Evolutionary conservation across 2,797 vertebrate genomes (phyloP).

Genomic region (Poecilia gillii): DNA sequence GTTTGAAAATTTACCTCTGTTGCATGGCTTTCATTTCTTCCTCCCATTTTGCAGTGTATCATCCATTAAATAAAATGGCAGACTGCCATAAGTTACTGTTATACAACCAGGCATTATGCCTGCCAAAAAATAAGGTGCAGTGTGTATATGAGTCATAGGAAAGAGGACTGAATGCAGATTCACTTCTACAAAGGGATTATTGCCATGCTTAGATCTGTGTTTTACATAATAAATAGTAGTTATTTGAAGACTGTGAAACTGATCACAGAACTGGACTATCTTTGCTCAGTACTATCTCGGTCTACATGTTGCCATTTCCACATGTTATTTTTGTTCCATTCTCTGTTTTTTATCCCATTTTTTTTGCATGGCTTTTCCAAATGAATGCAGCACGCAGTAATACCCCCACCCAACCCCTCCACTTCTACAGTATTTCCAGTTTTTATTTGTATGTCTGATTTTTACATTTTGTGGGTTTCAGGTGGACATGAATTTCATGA

Average conservation of each 20-base stretch:
- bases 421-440: not conserved
- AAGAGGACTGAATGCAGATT: conserved; percentile 26
- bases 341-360: conserved; percentile 24
- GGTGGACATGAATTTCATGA: conserved; percentile 99
- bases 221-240: conserved; percentile 18
- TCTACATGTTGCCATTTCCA: conserved; percentile 26
- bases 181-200: conserved; percentile 21
- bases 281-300: conserved; percentile 68
- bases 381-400: not conserved
- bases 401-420: not conserved
- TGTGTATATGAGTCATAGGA: conserved; percentile 54
- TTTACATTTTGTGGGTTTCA: conserved; percentile 55
- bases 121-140: conserved; percentile 59
- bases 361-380: conserved; percentile 14
- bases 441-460: conserved; percentile 2
- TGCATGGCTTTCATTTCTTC: conserved; percentile 44
- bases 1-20: conserved; percentile 42
- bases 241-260: conserved; percentile 15
- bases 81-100: conserved; percentile 46
- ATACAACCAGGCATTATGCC: conserved; percentile 44
- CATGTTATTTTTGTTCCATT: conserved; percentile 26
- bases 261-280: conserved; percentile 34
- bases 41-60: conserved; percentile 35
- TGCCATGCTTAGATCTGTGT: conserved; percentile 33
- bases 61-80: conserved; percentile 55